Conservation (phyloP, 2,797 vertebrate species). For the Rhinichthys osculus region DNA sequence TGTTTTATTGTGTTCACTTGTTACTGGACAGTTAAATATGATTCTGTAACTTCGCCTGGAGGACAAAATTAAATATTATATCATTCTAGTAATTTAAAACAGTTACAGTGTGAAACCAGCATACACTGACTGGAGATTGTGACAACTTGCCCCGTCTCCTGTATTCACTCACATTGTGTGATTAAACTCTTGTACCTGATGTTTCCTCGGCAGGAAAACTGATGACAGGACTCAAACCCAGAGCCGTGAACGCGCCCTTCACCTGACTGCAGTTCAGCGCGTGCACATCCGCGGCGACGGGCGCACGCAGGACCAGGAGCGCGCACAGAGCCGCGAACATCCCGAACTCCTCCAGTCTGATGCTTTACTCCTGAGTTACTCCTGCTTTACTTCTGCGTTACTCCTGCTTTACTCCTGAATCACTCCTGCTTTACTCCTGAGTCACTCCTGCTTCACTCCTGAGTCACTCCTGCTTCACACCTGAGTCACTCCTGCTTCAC, state of each 20-base stretch:
- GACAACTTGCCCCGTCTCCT: not conserved
- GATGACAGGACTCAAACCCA: conserved; percentile 87
- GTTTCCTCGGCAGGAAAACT: conserved; percentile 86
- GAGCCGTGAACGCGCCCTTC: conserved; percentile 83
- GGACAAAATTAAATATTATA: not conserved
- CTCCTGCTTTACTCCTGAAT: rapidly evolving
- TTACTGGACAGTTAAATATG: not conserved
- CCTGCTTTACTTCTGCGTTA: rapidly evolving
- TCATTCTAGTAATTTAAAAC: too few relatives aligned
- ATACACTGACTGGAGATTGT: not conserved
- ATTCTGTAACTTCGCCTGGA: not conserved
- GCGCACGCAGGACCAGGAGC: conserved; percentile 75
- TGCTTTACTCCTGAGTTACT: too few relatives aligned
- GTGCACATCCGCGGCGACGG: conserved; percentile 80
- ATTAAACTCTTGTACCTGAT: conserved; percentile 80
- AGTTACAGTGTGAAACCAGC: not conserved
- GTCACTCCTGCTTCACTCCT: too few relatives aligned
- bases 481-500: rapidly evolving
- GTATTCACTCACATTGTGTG: too few relatives aligned
- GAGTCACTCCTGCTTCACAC: rapidly evolving
- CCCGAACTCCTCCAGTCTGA: not conserved
- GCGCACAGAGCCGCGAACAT: conserved; percentile 79
- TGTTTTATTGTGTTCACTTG: not conserved
- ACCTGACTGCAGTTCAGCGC: conserved; percentile 89
- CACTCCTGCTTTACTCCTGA: rapidly evolving